Base-by-base conservation (phyloP, 2,113 vertebrate genomes). In the Mystacornis crossleyi region DNA sequence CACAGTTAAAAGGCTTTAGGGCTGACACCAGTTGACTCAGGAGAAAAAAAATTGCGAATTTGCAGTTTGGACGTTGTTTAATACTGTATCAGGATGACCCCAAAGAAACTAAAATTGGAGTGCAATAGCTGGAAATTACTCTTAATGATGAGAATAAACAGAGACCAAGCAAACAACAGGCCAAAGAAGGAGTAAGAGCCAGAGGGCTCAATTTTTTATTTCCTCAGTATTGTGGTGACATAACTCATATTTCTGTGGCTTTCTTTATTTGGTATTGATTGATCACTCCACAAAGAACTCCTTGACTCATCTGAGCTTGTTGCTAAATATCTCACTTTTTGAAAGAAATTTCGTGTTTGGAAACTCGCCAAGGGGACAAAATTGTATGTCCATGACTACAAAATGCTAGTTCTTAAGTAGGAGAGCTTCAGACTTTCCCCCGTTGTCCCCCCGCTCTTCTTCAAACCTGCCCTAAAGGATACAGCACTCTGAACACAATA, bases 211-310 rank as follows among this genome's bases (percentile, higher is more conserved):
- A 40, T 61, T 24, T 86, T 73, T 82, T 70, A n/a, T 82, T 86
- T 84, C 51, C 62, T 90, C 20, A 16, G 18, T 86, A 23, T 83
- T 92, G 34, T 8, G 28, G 47, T 74, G 55, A 14, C 64, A 36
- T 72, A 65, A 95, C 73, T 92, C 58, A 86, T 40, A 21, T 51
- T 47, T 85, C 38, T 80, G 25, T 74, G 62, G 16, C 18, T 87
- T 71, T 2, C 78, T 94, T 92, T 74, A 69, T 93, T 53, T 88
- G 42, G 8, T 67, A 55, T 85, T 93, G 81, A 70, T 90, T 93
- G 93, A 82, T 88, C 33, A 34, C 8, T 65, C 14, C 36, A 45
- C 62, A 93, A 82, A 90, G 60, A 77, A 45, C 26, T 77, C 33
- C 29, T 29, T 90, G 79, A 96, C 42, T 96, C 75, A 74, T 83